Base-by-base conservation (phyloP, 2,113 vertebrate species). In the Perccottus glenii region DNA sequence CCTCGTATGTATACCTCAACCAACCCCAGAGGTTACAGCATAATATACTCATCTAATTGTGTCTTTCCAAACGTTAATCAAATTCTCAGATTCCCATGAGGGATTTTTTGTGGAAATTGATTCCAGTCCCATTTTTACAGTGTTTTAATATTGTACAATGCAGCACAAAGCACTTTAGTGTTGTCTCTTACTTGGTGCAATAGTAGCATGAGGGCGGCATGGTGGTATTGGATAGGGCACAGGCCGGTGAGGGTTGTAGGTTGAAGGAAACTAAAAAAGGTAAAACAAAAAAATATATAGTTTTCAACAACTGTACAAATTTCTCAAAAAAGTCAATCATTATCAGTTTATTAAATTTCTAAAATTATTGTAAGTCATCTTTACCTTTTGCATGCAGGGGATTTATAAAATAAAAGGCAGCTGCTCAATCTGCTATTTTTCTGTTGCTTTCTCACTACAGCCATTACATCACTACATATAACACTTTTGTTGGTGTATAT, bases 181-280 rank as follows among this genome's bases (percentile, higher is more conserved):
- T 44, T 9, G 2, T 43, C 56, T 71, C 97, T 97, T 98, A 99
- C 98, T 99, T 94, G 96, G 97, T 80, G 98, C 95, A 50, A 99
- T 95, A 63, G 96, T 97, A 81, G 97, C 95, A 27, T 99, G 98
- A 35, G 96, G 95, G 76, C 96, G 92, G 80, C 98, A 99, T 0
- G 98, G 98, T 60, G 98, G 98, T 84, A 99, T 99, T 0, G 98
- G 98, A 52, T 99, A 99, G 15, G 98, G 98, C 83, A 99, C 95
- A 65, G 98, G 98, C 60, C 96, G 96, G 84, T 98, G 96, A 57
- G 97, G 97, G 78, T 98, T 98, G 80, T 98, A 98, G 11, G 94
- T 94, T 71, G 96, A 94, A 77, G 98, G 98, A 77, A 96, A 95
- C 97, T 98, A 43, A 5, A 81, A 49, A 70, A 27, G 2, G 60